phyloP scores from a whole-genome alignment of 2,113 vertebrate genomes.

The Oceanodroma tethys region DNA sequence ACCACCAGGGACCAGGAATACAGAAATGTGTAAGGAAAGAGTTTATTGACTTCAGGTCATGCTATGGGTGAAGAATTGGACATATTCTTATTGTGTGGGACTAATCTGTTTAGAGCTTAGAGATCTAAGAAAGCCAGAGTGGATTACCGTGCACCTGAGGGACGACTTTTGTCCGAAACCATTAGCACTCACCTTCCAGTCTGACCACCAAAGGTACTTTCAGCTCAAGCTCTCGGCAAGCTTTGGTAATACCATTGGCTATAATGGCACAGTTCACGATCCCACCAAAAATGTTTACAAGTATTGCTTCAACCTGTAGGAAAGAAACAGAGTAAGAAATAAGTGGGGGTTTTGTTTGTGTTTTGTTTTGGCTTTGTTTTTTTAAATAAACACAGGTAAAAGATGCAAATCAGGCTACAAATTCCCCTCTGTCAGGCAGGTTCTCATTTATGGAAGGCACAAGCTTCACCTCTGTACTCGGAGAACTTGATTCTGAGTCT shows the following conservation, averaged over 20 bases:
- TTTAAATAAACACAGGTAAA: neutral
- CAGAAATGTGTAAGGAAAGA: neutral
- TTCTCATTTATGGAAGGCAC: neutral
- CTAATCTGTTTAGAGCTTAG: neutral
- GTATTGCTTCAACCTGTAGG: slow-evolving; percentile 91
- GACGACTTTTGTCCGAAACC: neutral
- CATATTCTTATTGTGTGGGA: neutral
- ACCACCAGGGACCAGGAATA: neutral
- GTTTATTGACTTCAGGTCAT: neutral
- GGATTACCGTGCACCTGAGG: neutral
- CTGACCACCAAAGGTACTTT: slow-evolving; percentile 94
- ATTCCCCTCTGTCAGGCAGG: neutral
- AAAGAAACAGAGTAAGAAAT: neutral
- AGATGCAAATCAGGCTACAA: neutral
- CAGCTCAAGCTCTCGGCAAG: slow-evolving; percentile 90
- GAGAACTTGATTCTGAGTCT: neutral
- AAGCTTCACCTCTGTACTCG: neutral
- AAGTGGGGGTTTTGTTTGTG: rapidly evolving
- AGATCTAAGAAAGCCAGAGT: neutral
- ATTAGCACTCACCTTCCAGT: slow-evolving; percentile 85
- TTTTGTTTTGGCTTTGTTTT: neutral
- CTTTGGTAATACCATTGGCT: slow-evolving; percentile 96
- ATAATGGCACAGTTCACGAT: slow-evolving; percentile 98
- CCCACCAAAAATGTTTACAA: slow-evolving; percentile 97
- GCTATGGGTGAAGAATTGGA: neutral